phyloP scores from a whole-genome alignment of 2,113 vertebrate species.

The Lagopus leucura region DNA sequence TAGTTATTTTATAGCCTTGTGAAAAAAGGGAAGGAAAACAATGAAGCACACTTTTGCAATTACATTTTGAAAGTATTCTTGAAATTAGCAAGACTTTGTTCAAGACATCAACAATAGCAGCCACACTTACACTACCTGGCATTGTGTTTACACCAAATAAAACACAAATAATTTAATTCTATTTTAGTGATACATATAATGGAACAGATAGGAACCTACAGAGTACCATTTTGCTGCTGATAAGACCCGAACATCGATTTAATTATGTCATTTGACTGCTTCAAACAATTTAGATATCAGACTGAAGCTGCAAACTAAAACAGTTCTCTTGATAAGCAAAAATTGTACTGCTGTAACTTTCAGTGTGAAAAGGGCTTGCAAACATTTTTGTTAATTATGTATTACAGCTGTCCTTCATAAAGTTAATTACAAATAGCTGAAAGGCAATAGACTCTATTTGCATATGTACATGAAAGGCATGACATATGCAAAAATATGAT shows the following conservation, averaged over 20 bases:
- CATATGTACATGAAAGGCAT: constrained; percentile 96
- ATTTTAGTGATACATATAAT: not conserved
- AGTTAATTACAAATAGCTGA: constrained; percentile 99
- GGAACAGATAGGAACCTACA: constrained; percentile 41
- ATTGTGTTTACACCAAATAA: constrained; percentile 15
- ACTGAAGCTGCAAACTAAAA: constrained; percentile 68
- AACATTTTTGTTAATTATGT: constrained; percentile 99
- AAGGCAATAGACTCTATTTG: constrained; percentile 94
- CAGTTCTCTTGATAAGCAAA: constrained; percentile 69
- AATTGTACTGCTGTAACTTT: constrained; percentile 84
- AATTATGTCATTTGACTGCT: constrained; percentile 57
- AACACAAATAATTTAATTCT: constrained; percentile 34
- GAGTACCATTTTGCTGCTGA: not conserved
- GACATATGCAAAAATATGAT: constrained; percentile 97
- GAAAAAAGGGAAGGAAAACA: not conserved
- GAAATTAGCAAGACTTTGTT: not conserved
- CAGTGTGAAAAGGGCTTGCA: constrained; percentile 89
- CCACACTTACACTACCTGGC: not conserved
- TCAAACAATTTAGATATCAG: constrained; percentile 70
- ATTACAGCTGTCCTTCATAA: constrained; percentile 99
- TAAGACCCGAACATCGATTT: constrained; percentile 42
- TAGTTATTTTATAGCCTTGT: constrained; percentile 32
- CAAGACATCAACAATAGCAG: not conserved
- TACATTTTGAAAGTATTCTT: not conserved
- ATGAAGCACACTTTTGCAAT: not conserved